phyloP scores from a whole-genome alignment of 2,888 invertebrate genomes.

The Macrophya annulata region DNA sequence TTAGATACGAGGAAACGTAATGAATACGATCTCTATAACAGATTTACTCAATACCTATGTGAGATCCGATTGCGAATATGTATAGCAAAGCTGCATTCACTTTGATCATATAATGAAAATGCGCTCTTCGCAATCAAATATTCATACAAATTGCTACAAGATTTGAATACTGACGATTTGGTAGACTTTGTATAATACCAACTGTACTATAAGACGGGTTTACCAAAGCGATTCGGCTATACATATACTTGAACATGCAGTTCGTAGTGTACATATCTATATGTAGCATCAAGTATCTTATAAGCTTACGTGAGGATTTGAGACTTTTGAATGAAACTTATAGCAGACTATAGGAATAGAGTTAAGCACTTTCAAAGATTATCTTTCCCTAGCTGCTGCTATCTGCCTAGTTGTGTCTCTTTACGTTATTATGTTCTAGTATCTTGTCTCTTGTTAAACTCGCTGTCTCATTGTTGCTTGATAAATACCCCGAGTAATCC shows the following conservation, averaged over 20 bases:
- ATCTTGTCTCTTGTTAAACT: neutral
- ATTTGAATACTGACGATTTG: neutral
- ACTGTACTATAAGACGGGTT: neutral
- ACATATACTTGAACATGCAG: conserved; percentile 41
- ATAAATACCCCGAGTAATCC: conserved; percentile 30
- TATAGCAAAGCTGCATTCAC: neutral
- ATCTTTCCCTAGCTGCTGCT: conserved; percentile 24
- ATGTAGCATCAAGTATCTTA: neutral
- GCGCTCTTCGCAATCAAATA: neutral
- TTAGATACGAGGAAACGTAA: too few relatives aligned
- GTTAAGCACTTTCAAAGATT: conserved; percentile 44
- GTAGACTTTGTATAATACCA: neutral
- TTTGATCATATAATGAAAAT: conserved; percentile 2
- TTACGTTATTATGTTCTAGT: neutral
- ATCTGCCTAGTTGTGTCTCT: neutral
- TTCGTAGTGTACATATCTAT: neutral
- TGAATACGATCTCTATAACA: neutral
- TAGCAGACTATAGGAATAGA: neutral
- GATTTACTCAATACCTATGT: neutral
- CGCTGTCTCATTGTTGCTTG: conserved; percentile 20
- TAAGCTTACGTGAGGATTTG: conserved; percentile 38
- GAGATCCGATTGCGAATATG: neutral
- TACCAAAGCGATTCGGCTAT: neutral
- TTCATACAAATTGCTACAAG: neutral
- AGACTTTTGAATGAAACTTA: conserved; percentile 48